Conservation (phyloP, 1,140 invertebrate species). For the Drosophila kohkoa region DNA sequence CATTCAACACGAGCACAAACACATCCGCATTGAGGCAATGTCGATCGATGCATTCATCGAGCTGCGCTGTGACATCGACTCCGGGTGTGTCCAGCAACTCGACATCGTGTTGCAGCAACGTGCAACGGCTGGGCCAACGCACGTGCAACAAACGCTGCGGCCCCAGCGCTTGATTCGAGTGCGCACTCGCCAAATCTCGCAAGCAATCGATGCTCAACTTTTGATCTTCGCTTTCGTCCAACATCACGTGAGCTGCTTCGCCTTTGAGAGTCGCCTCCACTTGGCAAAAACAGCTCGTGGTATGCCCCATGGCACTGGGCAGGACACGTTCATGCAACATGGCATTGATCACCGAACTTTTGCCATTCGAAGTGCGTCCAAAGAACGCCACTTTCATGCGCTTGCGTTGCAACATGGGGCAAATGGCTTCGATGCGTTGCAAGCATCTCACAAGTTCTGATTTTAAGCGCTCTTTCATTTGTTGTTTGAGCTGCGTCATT, state of each 20-base stretch:
- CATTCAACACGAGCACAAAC: slow-evolving; percentile 99
- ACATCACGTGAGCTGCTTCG: slow-evolving; percentile 90
- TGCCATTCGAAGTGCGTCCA: slow-evolving; percentile 99
- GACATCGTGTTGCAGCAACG: slow-evolving; percentile 97
- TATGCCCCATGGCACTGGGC: slow-evolving; percentile 99
- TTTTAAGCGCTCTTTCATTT: slow-evolving; percentile 80
- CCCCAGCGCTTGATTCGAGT: slow-evolving; percentile 88
- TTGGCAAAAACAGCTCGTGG: slow-evolving; percentile 99
- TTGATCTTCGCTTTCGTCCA: slow-evolving; percentile 87
- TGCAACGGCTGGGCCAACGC: slow-evolving; percentile 95
- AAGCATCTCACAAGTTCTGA: slow-evolving; percentile 89
- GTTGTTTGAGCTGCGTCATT: slow-evolving; percentile 61
- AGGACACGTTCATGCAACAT: slow-evolving; percentile 99
- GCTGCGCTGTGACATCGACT: slow-evolving; percentile 98
- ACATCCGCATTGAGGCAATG: slow-evolving; percentile 99
- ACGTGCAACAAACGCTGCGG: slow-evolving; percentile 91
- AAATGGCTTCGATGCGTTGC: slow-evolving; percentile 96
- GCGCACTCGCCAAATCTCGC: slow-evolving; percentile 95
- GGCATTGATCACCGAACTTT: slow-evolving; percentile 99
- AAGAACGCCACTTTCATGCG: slow-evolving; percentile 99
- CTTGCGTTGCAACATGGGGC: slow-evolving; percentile 96
- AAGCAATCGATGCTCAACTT: slow-evolving; percentile 87
- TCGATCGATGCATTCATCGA: slow-evolving; percentile 99
- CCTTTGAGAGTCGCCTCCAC: slow-evolving; percentile 94
- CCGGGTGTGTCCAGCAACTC: slow-evolving; percentile 99